Base-by-base conservation (phyloP, 2,797 vertebrate genomes). In the Rhinophrynus dorsalis region DNA sequence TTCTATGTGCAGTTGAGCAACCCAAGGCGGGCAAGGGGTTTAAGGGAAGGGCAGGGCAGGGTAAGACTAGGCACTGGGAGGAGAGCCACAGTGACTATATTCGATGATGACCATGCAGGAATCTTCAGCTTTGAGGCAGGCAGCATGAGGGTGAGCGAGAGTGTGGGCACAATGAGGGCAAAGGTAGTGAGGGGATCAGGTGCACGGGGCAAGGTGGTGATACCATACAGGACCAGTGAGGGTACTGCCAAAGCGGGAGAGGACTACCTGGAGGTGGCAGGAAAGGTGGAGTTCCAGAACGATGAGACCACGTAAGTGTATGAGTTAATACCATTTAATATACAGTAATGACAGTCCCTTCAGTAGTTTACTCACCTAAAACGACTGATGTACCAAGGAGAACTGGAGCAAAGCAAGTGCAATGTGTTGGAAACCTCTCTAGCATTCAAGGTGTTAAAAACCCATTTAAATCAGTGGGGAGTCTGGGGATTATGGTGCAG, bases 21-120 rank as follows among this genome's bases (percentile, higher is more conserved):
- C 66, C 90, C 90, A 1, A 85, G 90, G 6, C 84, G 66, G 27
- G 67, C 70, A 1, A 60, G 69, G 40, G 71, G 65, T 0, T 30
- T 68, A 5, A 84, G 2, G 71, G 82, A 61, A 82, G 67, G 67
- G 0, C 42, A 24, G 9, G 71, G 68, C 8, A 91, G 89, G 56
- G 89, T 90, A 0, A 83, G 85, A 11, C 81, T 94, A 21, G 90
- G 91, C 1, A 84, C 89, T 21, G 87, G 87, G 67, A 89, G 88
- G 80, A 90, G 86, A 0, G 91, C 92, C 33, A 93, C 92, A 0
- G 92, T 94, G 55, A 94, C 92, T 58, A 93, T 94, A 82, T 92
- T 93, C 1, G 93, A 94, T 6, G 93, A 94, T 6, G 93, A 94
- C 61, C 93, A 94, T 5, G 92, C 93, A 45, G 93, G 93, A 38